Conservation (phyloP, 92 coral and sea anemone genomes). For the Phymanthus crucifer region DNA sequence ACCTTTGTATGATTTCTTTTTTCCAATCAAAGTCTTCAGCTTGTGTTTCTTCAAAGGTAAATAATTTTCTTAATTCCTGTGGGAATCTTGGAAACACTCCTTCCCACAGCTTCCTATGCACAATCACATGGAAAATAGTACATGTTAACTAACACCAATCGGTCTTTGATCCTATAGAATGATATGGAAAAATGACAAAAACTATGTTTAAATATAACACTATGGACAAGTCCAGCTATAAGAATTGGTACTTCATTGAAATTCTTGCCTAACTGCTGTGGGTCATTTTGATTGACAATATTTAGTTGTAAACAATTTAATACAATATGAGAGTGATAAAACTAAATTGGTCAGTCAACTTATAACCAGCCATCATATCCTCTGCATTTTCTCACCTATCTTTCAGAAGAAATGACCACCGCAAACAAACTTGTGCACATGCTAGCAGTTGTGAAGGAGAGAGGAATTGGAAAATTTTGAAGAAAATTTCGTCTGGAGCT, state of each 20-base stretch:
- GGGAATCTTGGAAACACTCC: constrained; percentile 63
- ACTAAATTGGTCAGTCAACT: too few species aligned
- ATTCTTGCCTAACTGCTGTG: too few species aligned
- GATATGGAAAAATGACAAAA: too few species aligned
- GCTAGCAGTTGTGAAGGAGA: constrained; percentile 72
- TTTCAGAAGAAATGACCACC: constrained; percentile 66
- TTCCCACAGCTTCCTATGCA: constrained; percentile 77
- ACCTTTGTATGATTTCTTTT: constrained; percentile 80
- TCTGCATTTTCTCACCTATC: constrained; percentile 52
- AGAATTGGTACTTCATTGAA: too few species aligned
- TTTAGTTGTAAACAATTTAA: too few species aligned
- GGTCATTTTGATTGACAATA: too few species aligned
- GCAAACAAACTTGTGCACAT: constrained; percentile 86
- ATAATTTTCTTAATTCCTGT: constrained; percentile 67
- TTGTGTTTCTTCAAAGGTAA: constrained; percentile 77
- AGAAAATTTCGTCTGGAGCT: constrained; percentile 80
- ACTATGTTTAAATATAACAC: too few species aligned
- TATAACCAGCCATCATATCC: too few species aligned
- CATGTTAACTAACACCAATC: too few species aligned
- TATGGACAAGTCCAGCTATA: too few species aligned
- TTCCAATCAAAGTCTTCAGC: constrained; percentile 86
- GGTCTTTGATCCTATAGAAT: too few species aligned
- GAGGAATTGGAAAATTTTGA: constrained; percentile 74
- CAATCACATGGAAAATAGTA: background rate
- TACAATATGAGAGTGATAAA: too few species aligned